phyloP scores from a whole-genome alignment of 2,113 vertebrate species.

The Melanerpes formicivorus region DNA sequence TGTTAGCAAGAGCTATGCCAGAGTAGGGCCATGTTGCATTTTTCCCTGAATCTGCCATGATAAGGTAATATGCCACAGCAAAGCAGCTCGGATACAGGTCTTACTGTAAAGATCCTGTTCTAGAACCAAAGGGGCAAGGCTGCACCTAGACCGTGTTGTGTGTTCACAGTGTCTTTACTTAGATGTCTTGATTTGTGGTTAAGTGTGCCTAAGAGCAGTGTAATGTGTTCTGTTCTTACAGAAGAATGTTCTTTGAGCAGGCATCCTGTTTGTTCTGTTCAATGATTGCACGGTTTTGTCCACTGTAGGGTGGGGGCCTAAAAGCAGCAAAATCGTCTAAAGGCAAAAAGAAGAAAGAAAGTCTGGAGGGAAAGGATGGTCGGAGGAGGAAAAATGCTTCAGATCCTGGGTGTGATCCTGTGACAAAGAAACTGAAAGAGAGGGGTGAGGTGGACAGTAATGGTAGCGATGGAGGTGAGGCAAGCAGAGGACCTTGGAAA shows the following conservation, averaged over 20 bases:
- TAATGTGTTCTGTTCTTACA: not conserved
- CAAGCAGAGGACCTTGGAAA: constrained; percentile 83
- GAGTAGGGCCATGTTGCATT: fast-evolving
- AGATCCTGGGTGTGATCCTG: constrained; percentile 89
- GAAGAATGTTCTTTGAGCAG: not conserved
- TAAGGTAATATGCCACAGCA: not conserved
- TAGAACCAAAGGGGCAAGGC: not conserved
- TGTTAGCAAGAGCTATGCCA: not conserved
- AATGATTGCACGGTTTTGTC: constrained; percentile 37
- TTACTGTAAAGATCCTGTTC: not conserved
- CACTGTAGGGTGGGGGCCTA: constrained; percentile 71
- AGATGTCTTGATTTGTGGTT: not conserved
- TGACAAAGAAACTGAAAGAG: constrained; percentile 92
- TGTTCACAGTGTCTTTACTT: not conserved
- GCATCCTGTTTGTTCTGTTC: not conserved
- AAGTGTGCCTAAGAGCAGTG: not conserved
- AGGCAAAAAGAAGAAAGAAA: constrained; percentile 87
- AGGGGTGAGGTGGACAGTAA: constrained; percentile 82
- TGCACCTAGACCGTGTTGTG: not conserved
- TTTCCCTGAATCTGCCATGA: not conserved
- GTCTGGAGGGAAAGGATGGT: constrained; percentile 88
- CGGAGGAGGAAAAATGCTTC: constrained; percentile 90
- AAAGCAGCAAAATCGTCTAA: constrained; percentile 79
- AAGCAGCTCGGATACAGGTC: not conserved
- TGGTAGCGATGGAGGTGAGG: constrained; percentile 79